Evolutionary conservation across 2,113 vertebrate species (phyloP).

Genomic region (Rhodinocichla rosea): DNA sequence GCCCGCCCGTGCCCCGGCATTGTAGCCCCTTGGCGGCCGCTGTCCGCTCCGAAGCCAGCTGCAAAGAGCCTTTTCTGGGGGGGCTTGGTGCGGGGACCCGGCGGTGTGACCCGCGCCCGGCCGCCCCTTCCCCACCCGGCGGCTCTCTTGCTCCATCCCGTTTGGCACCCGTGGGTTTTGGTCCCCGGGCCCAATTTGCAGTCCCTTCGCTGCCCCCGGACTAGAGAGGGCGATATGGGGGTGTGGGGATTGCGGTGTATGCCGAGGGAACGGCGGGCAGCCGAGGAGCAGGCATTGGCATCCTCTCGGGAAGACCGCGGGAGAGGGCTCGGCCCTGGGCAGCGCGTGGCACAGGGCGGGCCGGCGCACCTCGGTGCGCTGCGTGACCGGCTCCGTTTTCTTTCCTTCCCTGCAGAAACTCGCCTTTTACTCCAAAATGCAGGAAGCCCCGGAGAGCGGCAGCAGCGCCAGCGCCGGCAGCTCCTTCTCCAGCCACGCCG

Average conservation of each 20-base stretch:
- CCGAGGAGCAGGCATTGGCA: not conserved
- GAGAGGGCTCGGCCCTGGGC: not conserved
- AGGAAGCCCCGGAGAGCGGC: conserved; percentile 84
- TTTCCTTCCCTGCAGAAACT: conserved; percentile 79
- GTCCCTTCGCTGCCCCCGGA: not conserved
- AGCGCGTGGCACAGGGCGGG: not conserved
- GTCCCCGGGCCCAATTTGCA: not conserved
- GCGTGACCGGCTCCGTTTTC: not conserved
- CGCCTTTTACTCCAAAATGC: conserved; percentile 97
- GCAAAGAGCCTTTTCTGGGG: too few species aligned
- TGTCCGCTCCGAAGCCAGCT: not conserved
- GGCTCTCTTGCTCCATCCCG: not conserved
- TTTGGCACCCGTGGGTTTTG: not conserved
- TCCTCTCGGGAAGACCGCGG: not conserved
- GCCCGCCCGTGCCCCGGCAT: fast-evolving
- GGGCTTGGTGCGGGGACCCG: not conserved
- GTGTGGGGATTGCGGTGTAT: not conserved
- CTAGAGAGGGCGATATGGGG: not conserved
- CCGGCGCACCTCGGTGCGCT: not conserved
- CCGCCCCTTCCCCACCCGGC: not conserved
- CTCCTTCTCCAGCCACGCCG: conserved; percentile 77
- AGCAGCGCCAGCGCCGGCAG: conserved; percentile 66
- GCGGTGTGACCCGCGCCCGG: fast-evolving
- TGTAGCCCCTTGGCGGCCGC: not conserved
- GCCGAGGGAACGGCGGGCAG: not conserved